Evolutionary conservation across 2,888 invertebrate genomes (phyloP), one percentile per base, ranked within the genome.

Genomic region (Chironomus tentans): DNA sequence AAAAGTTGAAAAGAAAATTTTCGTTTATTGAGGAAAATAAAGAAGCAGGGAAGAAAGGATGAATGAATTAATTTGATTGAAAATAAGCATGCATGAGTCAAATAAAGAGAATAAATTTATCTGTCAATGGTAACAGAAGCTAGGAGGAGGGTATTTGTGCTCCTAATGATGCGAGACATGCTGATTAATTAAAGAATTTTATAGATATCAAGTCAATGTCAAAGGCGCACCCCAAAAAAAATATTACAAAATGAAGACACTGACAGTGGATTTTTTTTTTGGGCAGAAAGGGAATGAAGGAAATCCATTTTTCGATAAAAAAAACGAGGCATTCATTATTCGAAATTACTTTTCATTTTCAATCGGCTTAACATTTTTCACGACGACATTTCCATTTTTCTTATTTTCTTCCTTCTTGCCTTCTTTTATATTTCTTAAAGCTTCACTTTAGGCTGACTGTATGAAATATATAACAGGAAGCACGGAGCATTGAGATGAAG

Each of bases 251-350:
- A 38, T 38, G 2, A 38, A 38, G 38, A 38, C 38, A 38, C 38
- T 38, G 38, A 38, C 38, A 38, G 7, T 38, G 38, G 38, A 38
- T 38, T 7, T 7, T 38, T 2, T n/a, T 38, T 10, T 38, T 2
- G 38, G 18, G 18, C 18, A 15, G 18, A 56, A 15, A 15, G 56
- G 15, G 18, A n/a, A 56, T 56, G 56, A 56, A 38, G 38, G 56
- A 56, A 56, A 56, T 56, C n/a, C 56, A 56, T 56, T 56, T 70
- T 70, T 28, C n/a, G 13, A 12, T 70, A 70, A 46, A 47, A 47
- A 70, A 22, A 47, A 47, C 38, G 38, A 38, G 70, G 38, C 71
- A 56, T 71, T 71, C 71, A 71, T 71, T 71, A 70, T 15, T n/a
- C 13, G 56, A 56, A 70, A 70, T 70, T 70, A 70, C 61, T 50